A percentile compares a stretch with the other conserved stretches of the same genome.
Evolutionary conservation across 2,113 vertebrate genomes (phyloP).

Genomic region (Eupsittula cactorum): DNA sequence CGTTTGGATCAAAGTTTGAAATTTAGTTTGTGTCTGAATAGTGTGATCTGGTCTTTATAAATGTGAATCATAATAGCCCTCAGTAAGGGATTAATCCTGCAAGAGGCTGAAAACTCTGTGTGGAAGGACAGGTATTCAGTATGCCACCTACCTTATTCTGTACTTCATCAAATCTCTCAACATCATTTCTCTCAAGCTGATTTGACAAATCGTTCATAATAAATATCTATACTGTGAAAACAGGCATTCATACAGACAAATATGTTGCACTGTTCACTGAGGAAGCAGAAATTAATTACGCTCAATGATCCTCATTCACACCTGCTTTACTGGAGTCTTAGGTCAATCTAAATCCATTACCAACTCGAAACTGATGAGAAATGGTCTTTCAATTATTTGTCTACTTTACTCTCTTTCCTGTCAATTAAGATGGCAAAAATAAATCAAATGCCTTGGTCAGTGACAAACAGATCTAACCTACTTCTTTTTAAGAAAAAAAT

Average conservation of each 20-base stretch:
- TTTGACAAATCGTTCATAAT: neutral
- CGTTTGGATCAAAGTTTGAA: constrained; percentile 40
- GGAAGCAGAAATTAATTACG: neutral
- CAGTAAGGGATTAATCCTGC: neutral
- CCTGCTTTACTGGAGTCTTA: neutral
- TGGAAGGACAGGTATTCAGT: neutral
- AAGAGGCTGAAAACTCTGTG: neutral
- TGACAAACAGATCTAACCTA: neutral
- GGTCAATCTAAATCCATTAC: neutral
- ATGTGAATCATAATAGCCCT: neutral
- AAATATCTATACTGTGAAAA: neutral
- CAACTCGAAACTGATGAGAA: neutral
- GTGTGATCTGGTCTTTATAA: neutral
- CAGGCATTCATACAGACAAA: neutral
- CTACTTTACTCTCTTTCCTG: neutral
- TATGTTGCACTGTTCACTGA: neutral
- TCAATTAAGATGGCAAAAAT: neutral
- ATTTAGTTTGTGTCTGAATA: neutral
- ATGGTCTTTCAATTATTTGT: neutral
- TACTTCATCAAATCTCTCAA: neutral
- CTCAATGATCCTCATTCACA: neutral
- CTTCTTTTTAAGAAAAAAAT: constrained; percentile 17
- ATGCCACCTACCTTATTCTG: neutral
- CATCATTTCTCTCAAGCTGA: neutral
- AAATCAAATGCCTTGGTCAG: neutral